phyloP scores from a whole-genome alignment of 2,113 vertebrate species.

The Rhynchomys soricoides region DNA sequence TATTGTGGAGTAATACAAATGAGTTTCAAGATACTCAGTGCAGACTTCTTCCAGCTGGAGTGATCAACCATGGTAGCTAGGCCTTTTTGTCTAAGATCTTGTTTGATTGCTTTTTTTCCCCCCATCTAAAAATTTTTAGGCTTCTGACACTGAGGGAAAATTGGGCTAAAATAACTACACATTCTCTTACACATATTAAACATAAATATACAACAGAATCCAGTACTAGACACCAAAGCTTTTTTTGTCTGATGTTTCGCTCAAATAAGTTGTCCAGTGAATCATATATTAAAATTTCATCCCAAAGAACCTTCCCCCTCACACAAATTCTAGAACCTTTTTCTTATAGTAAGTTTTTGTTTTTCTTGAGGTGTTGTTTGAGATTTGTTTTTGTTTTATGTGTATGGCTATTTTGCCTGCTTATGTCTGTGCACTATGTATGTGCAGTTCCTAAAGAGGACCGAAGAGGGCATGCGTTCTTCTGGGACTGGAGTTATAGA shows the following conservation, averaged over 20 bases:
- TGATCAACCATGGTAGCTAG: neutral
- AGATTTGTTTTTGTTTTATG: neutral
- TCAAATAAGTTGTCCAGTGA: slow-evolving; percentile 12
- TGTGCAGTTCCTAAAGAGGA: neutral
- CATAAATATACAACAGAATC: slow-evolving; percentile 5
- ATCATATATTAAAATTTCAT: slow-evolving; percentile 43
- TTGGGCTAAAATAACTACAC: slow-evolving; percentile 49
- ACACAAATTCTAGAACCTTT: slow-evolving; percentile 32
- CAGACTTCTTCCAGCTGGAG: slow-evolving; percentile 15
- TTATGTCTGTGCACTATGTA: neutral
- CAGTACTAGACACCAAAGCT: neutral
- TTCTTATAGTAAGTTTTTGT: slow-evolving; percentile 44
- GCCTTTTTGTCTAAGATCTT: neutral
- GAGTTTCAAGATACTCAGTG: neutral
- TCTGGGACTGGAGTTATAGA: neutral
- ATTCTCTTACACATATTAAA: slow-evolving; percentile 2
- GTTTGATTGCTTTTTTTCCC: too few relatives aligned
- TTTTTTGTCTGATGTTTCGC: neutral
- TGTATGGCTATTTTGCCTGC: neutral
- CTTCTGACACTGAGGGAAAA: slow-evolving; percentile 34
- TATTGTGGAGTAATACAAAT: neutral
- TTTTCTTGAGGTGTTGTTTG: neutral
- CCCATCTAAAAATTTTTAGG: slow-evolving; percentile 47
- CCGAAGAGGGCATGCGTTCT: neutral
- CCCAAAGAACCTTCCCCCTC: neutral